These are phyloP conservation scores for Zenarchopterus dispar DNA, from an alignment of 2,797 vertebrate species.

Conservation along the genomic window DNA sequence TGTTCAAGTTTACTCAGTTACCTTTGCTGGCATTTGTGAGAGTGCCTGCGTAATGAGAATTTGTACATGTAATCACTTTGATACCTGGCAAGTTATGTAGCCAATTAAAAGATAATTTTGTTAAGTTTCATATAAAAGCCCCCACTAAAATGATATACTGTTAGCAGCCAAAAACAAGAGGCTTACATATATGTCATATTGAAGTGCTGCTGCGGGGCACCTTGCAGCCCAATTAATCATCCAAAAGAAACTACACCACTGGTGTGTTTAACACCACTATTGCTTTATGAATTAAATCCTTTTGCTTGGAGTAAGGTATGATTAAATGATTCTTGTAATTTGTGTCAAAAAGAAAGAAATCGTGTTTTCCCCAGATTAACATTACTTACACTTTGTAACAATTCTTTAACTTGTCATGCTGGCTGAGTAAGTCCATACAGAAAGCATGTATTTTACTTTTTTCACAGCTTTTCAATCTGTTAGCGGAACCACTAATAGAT, in stretches of 20 bases:
- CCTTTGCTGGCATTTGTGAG: conserved; percentile 33
- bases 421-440: neutral
- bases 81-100: conserved; percentile 22
- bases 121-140: conserved; percentile 13
- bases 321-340: conserved; percentile 2
- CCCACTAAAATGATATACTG: conserved; percentile 9
- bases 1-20: conserved; percentile 41
- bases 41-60: conserved; percentile 27
- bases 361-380: neutral
- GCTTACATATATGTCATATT: conserved; percentile 18
- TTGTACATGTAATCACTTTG: conserved; percentile 9
- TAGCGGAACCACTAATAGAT: neutral
- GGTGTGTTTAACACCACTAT: conserved; percentile 9
- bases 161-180: conserved; percentile 22
- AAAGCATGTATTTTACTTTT: neutral
- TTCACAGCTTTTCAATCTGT: neutral
- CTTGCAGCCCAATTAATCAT: conserved; percentile 42
- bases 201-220: conserved; percentile 22
- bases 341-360: neutral
- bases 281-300: conserved; percentile 28
- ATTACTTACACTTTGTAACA: neutral
- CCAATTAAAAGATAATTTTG: conserved; percentile 38
- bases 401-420: neutral
- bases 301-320: conserved; percentile 1
- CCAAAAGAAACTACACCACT: conserved; percentile 17